Evolutionary conservation across 2,888 invertebrate species (phyloP).

Genomic region (Tiphia femorata): DNA sequence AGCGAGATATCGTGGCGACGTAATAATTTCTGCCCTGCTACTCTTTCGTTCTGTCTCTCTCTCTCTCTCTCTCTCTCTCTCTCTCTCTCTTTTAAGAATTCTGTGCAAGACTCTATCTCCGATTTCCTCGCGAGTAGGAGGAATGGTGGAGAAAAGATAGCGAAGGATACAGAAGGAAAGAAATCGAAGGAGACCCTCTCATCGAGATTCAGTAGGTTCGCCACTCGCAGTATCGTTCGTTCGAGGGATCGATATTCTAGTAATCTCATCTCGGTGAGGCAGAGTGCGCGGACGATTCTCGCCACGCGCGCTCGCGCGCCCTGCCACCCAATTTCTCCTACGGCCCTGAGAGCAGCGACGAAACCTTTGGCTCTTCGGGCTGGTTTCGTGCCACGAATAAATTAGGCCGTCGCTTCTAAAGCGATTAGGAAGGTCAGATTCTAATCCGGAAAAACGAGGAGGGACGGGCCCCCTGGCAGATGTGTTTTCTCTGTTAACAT

Average conservation of each 20-base stretch:
- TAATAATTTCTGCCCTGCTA: neutral
- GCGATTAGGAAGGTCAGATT: constrained; percentile 53
- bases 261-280: constrained; percentile 4
- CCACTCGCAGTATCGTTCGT: constrained; percentile 20
- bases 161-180: neutral
- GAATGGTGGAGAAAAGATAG: neutral
- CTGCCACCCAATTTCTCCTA: constrained; percentile 25
- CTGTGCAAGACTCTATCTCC: neutral
- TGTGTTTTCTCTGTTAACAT: constrained; percentile 27
- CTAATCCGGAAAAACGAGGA: constrained; percentile 47
- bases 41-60: neutral
- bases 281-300: too few species aligned
- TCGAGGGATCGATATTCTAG: constrained; percentile 30
- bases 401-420: constrained; percentile 45
- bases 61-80: neutral
- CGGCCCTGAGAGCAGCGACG: constrained; percentile 5
- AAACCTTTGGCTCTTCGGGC: too few species aligned
- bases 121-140: neutral
- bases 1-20: neutral
- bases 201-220: constrained; percentile 33
- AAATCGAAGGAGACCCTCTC: constrained; percentile 12
- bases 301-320: constrained; percentile 1
- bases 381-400: constrained; percentile 41
- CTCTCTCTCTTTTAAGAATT: neutral
- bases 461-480: constrained; percentile 35